These are phyloP conservation scores for Heterohyrax brucei DNA, from an alignment of 2,797 vertebrate species.

Conservation along the genomic window DNA sequence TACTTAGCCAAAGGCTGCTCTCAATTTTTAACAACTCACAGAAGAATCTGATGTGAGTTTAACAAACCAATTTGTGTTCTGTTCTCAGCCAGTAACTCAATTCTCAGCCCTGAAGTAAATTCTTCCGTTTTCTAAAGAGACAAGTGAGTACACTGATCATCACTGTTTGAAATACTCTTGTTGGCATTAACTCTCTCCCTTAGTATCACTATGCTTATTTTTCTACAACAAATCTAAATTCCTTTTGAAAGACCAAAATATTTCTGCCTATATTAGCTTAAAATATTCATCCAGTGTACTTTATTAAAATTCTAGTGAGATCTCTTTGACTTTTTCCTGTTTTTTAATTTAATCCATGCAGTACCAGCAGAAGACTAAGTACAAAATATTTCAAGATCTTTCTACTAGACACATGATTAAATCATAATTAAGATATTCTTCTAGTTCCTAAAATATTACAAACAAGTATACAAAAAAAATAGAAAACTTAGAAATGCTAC, in stretches of 20 bases:
- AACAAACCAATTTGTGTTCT: background rate
- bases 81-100: background rate
- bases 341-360: conserved; percentile 54
- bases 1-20: background rate
- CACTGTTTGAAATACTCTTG: background rate
- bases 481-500: background rate
- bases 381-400: conserved; percentile 60
- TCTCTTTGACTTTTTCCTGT: background rate
- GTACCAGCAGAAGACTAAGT: background rate
- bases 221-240: background rate
- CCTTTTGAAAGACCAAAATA: conserved; percentile 17
- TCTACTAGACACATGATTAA: conserved; percentile 14
- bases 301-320: conserved; percentile 47
- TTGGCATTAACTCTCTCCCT: background rate
- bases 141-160: background rate
- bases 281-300: conserved; percentile 36
- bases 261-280: background rate
- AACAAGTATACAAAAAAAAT: background rate
- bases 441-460: conserved; percentile 16
- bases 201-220: background rate
- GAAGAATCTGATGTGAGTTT: background rate
- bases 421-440: conserved; percentile 4
- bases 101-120: background rate
- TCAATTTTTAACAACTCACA: background rate
- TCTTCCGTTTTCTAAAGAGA: background rate